These are phyloP conservation scores for Lydus trimaculatus DNA, from an alignment of 2,888 invertebrate species.

Conservation along the genomic window DNA sequence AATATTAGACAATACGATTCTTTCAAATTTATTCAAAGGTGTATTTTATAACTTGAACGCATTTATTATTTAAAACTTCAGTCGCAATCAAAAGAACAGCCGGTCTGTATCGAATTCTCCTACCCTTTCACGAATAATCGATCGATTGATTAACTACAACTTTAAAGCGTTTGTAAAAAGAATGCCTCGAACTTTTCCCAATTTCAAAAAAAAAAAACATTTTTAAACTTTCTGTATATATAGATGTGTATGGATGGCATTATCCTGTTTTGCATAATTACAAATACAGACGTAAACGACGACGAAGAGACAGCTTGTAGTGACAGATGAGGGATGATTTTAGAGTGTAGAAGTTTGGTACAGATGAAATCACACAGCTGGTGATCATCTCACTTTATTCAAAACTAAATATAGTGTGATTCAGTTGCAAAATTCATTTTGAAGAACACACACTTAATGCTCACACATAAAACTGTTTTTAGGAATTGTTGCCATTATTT, in stretches of 20 bases:
- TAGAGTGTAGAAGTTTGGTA: neutral
- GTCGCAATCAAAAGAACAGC: neutral
- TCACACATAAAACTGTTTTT: no score
- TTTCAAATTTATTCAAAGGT: neutral
- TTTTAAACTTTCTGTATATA: neutral
- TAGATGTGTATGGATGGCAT: neutral
- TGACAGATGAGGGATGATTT: slow-evolving; percentile 8
- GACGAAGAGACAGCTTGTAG: neutral
- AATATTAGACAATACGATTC: neutral
- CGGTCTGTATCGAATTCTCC: no score
- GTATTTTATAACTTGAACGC: no score
- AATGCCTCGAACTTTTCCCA: no score
- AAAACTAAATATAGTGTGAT: neutral
- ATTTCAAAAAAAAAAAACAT: no score
- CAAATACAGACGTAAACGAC: neutral
- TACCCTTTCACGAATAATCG: no score
- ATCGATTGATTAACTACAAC: no score
- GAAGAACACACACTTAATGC: no score
- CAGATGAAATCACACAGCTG: slow-evolving; percentile 8
- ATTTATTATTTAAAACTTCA: neutral
- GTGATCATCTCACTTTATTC: neutral
- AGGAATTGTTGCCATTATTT: slow-evolving; percentile 8
- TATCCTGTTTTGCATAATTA: slow-evolving; percentile 7
- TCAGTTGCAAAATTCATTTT: neutral
- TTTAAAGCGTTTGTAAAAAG: no score